Evolutionary conservation across 2,888 invertebrate species (phyloP).

Genomic region (Disparrhopalites patrizii): DNA sequence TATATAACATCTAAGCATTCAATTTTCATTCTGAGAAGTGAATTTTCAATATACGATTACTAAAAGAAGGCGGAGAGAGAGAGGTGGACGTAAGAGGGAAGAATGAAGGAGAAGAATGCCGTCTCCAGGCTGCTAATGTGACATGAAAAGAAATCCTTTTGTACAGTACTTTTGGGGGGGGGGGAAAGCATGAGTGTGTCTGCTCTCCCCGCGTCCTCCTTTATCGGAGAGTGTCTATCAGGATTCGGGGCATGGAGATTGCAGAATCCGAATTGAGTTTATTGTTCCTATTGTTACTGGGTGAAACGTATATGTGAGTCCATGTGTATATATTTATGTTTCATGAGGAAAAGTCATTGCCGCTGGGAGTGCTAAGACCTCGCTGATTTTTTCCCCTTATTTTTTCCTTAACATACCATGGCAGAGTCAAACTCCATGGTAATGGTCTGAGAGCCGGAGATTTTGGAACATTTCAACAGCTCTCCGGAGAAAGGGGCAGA

Average conservation of each 20-base stretch:
- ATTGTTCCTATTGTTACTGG: conserved; percentile 4
- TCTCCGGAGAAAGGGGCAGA: too few species aligned
- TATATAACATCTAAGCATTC: conserved; percentile 2
- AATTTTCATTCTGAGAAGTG: conserved; percentile 2
- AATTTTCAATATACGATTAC: conserved; percentile 6
- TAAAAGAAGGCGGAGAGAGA: neutral
- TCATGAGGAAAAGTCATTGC: conserved; percentile 4
- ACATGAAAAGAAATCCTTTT: conserved; percentile 8
- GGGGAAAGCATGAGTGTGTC: too few species aligned
- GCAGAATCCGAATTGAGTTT: conserved; percentile 1
- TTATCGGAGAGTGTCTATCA: too few species aligned
- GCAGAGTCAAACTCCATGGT: too few species aligned
- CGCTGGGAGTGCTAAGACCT: neutral
- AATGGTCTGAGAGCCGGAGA: too few species aligned
- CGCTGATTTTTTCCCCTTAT: neutral
- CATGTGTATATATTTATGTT: neutral
- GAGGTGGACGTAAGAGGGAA: conserved; percentile 5
- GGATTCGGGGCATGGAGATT: neutral
- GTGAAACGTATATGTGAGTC: too few species aligned
- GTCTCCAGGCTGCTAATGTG: neutral
- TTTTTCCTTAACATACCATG: too few species aligned
- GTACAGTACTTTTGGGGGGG: too few species aligned
- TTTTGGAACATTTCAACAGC: too few species aligned
- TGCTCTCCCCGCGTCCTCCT: neutral
- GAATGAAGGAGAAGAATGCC: neutral